A percentile compares a stretch with the other conserved stretches of the same genome.
Conservation (phyloP, 2,797 vertebrate genomes). For the Enteromius afrohamiltoni region DNA sequence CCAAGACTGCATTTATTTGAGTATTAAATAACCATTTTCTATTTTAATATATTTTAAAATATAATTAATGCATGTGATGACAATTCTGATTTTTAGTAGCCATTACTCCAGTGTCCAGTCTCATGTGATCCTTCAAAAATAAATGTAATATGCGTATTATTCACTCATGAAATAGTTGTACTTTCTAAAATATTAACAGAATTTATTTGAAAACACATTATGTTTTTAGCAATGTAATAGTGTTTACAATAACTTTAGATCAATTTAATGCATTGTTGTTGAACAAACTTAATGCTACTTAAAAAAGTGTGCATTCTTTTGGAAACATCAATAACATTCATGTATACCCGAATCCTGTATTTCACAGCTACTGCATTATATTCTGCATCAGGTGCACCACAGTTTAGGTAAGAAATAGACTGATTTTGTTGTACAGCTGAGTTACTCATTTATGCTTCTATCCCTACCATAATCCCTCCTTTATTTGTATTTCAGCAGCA, state of each 20-base stretch:
- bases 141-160: background rate
- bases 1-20: background rate
- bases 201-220: background rate
- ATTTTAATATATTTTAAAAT: background rate
- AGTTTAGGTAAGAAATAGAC: slow-evolving; percentile 67
- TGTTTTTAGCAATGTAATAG: background rate
- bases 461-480: background rate
- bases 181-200: background rate
- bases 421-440: slow-evolving; percentile 25
- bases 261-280: background rate
- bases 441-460: background rate
- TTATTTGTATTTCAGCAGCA: slow-evolving; percentile 59
- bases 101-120: background rate
- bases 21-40: background rate
- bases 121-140: background rate
- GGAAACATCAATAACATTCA: background rate
- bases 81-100: background rate
- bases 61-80: background rate
- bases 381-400: slow-evolving; percentile 45
- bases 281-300: background rate
- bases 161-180: background rate
- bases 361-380: slow-evolving; percentile 70
- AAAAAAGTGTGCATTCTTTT: background rate
- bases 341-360: slow-evolving; percentile 9
- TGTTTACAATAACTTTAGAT: background rate